phyloP scores from a whole-genome alignment of 2,113 vertebrate genomes.

The Cairina moschata region DNA sequence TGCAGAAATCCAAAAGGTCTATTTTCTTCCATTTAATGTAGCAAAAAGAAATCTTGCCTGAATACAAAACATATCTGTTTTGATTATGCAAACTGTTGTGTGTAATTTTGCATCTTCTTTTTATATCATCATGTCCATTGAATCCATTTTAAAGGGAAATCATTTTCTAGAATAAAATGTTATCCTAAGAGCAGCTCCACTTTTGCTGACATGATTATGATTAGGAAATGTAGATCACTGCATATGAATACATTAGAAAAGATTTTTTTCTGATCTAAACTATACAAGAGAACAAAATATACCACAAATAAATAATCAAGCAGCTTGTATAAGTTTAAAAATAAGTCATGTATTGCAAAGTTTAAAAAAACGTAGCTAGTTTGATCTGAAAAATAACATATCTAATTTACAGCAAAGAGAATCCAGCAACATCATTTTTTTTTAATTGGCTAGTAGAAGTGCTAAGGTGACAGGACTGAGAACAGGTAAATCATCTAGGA shows the following conservation, averaged over 20 bases:
- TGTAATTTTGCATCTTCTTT: slow-evolving; percentile 83
- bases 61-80: slow-evolving; percentile 85
- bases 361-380: slow-evolving; percentile 70
- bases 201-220: slow-evolving; percentile 86
- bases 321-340: slow-evolving; percentile 81
- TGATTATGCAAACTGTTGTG: slow-evolving; percentile 86
- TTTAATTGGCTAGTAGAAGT: slow-evolving; percentile 78
- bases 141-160: slow-evolving; percentile 85
- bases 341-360: slow-evolving; percentile 75
- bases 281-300: slow-evolving; percentile 80
- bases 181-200: slow-evolving; percentile 81
- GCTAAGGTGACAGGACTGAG: slow-evolving; percentile 81
- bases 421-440: slow-evolving; percentile 73
- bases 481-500: slow-evolving; percentile 86
- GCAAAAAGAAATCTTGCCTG: slow-evolving; percentile 80
- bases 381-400: slow-evolving; percentile 69
- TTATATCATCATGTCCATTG: slow-evolving; percentile 86
- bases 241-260: slow-evolving; percentile 83
- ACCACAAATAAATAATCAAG: slow-evolving; percentile 86
- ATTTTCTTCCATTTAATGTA: slow-evolving; percentile 81
- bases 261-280: slow-evolving; percentile 79
- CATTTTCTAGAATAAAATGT: slow-evolving; percentile 84
- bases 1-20: slow-evolving; percentile 79
- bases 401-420: slow-evolving; percentile 70
- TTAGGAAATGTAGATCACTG: slow-evolving; percentile 83